phyloP scores from a whole-genome alignment of 1,140 invertebrate genomes.

The Magallana gigas region DNA sequence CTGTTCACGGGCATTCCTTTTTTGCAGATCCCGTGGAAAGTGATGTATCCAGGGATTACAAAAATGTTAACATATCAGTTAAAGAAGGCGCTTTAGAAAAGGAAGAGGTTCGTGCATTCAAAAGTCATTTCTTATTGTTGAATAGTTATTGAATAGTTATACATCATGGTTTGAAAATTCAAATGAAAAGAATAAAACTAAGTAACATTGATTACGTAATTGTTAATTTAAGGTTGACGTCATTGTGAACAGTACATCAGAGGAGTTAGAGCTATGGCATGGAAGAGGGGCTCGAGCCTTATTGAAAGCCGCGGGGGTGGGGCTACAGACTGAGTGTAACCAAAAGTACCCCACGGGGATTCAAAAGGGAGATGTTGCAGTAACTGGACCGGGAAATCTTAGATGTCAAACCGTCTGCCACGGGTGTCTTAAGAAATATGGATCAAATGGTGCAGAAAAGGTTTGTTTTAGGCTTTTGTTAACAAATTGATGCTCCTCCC shows the following conservation, averaged over 20 bases:
- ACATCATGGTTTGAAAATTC: background rate
- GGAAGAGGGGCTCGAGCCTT: conserved; percentile 61
- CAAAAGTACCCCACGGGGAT: conserved; percentile 67
- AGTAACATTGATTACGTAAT: background rate
- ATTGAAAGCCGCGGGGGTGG: conserved; percentile 56
- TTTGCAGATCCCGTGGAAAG: background rate
- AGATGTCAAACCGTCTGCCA: conserved; percentile 66
- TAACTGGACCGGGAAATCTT: conserved; percentile 61
- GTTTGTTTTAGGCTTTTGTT: background rate
- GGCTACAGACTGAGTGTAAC: conserved; percentile 64
- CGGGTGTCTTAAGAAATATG: conserved; percentile 27
- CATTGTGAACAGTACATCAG: conserved; percentile 63
- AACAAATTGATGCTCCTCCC: too few relatives aligned
- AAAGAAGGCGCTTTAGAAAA: background rate
- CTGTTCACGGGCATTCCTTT: background rate
- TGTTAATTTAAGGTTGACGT: conserved; percentile 63
- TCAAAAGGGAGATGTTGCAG: conserved; percentile 58
- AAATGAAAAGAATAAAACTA: background rate
- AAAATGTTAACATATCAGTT: background rate
- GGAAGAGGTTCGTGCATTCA: background rate
- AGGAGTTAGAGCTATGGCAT: conserved; percentile 60
- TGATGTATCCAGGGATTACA: background rate
- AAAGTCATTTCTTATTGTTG: background rate
- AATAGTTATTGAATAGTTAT: background rate
- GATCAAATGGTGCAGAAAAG: conserved; percentile 27